These are phyloP conservation scores for Alfaro cultratus DNA, from an alignment of 2,797 vertebrate species.

Conservation along the genomic window DNA sequence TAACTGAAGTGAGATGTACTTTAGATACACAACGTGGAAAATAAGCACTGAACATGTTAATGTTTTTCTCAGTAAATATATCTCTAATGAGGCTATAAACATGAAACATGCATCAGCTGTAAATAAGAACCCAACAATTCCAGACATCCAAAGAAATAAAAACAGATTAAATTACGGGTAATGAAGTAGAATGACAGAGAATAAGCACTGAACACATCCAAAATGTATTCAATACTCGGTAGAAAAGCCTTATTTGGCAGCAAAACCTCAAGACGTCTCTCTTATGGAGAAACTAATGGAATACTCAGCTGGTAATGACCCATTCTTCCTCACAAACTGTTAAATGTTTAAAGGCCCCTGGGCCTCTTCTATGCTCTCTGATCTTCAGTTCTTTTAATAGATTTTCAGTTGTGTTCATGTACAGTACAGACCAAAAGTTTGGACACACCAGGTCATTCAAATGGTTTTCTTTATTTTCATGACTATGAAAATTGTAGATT, in stretches of 20 bases:
- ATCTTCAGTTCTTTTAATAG: neutral
- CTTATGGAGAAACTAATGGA: neutral
- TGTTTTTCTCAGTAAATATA: neutral
- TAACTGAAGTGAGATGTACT: neutral
- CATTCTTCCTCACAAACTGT: neutral
- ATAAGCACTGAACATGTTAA: neutral
- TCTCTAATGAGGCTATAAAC: conserved; percentile 2
- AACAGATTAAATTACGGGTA: neutral
- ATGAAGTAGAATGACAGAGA: neutral
- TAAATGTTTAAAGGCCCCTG: neutral
- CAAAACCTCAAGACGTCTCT: neutral
- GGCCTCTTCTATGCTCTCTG: neutral
- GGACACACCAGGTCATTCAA: too few relatives aligned
- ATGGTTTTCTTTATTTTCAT: too few relatives aligned
- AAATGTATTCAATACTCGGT: neutral
- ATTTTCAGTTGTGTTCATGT: neutral
- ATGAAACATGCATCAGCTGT: neutral
- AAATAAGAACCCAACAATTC: neutral
- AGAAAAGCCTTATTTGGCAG: neutral
- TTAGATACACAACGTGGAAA: conserved; percentile 1
- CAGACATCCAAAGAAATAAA: neutral
- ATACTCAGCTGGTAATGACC: neutral
- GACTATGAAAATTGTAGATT: too few relatives aligned
- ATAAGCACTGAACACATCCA: neutral
- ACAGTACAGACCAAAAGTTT: too few relatives aligned